Percentiles rank a stretch among this genome's conserved stretches.
phyloP scores from a whole-genome alignment of 2,113 vertebrate genomes.

The Ardeotis arabs region DNA sequence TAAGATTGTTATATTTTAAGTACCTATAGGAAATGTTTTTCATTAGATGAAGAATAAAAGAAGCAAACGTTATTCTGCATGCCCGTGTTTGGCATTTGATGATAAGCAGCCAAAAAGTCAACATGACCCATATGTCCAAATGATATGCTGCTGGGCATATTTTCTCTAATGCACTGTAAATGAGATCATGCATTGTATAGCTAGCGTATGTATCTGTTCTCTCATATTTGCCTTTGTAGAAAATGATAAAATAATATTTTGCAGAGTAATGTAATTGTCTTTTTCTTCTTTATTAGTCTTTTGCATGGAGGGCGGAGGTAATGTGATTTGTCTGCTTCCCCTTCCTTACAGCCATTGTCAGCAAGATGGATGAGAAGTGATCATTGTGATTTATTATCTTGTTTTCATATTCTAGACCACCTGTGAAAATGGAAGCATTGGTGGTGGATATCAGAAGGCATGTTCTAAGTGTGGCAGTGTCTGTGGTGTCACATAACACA shows the following conservation, averaged over 20 bases:
- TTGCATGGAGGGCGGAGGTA: neutral
- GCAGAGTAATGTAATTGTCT: neutral
- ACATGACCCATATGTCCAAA: neutral
- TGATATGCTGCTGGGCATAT: neutral
- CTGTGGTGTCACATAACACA: neutral
- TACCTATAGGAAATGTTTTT: neutral
- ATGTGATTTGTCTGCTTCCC: neutral
- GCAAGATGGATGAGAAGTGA: neutral
- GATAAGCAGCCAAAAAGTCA: neutral
- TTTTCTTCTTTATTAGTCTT: neutral
- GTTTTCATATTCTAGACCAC: neutral
- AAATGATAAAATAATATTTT: neutral
- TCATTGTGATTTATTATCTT: neutral
- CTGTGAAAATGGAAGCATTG: slow-evolving; percentile 1
- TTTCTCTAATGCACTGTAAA: neutral
- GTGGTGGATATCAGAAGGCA: neutral
- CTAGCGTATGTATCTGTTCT: neutral
- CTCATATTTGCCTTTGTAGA: neutral
- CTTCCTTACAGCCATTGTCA: neutral
- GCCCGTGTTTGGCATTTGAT: neutral
- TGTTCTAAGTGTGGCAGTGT: neutral
- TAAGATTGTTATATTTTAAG: neutral
- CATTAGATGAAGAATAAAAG: neutral
- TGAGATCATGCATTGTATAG: neutral
- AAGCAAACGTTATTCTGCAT: neutral